These are phyloP conservation scores for Drosophila repleta DNA, from an alignment of 1,140 invertebrate genomes.

Conservation along the genomic window DNA sequence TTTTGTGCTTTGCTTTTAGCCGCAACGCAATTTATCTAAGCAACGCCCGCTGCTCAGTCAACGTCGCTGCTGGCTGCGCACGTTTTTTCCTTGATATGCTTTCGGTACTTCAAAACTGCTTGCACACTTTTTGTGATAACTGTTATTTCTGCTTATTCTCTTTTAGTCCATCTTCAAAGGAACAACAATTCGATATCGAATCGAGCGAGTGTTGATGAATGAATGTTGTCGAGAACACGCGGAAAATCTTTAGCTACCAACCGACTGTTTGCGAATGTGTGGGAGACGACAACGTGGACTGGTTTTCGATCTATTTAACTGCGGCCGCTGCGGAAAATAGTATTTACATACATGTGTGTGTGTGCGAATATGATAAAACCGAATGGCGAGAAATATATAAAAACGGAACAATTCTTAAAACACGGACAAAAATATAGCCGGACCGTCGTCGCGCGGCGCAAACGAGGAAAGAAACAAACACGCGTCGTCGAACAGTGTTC, in stretches of 20 bases:
- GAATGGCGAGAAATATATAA: constrained; percentile 69
- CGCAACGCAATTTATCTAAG: constrained; percentile 81
- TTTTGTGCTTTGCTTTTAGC: constrained; percentile 59
- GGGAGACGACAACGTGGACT: constrained; percentile 34
- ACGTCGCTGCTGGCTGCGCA: constrained; percentile 46
- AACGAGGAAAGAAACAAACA: constrained; percentile 81
- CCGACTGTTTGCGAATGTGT: not conserved
- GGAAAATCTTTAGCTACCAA: constrained; percentile 26
- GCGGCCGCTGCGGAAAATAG: constrained; percentile 52
- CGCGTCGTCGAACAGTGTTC: constrained; percentile 52
- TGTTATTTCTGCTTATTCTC: constrained; percentile 21
- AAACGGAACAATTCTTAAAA: constrained; percentile 70
- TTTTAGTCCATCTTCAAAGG: constrained; percentile 37
- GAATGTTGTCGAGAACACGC: constrained; percentile 35
- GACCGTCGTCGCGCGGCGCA: constrained; percentile 74
- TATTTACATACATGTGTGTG: constrained; percentile 31
- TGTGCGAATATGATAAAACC: constrained; percentile 54
- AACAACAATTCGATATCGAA: constrained; percentile 23
- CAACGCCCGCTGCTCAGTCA: constrained; percentile 63
- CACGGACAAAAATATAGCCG: constrained; percentile 72
- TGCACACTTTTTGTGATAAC: constrained; percentile 16
- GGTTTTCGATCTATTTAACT: constrained; percentile 18
- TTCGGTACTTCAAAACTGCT: constrained; percentile 55
- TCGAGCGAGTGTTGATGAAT: constrained; percentile 13
- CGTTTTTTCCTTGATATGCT: constrained; percentile 45